phyloP scores from a whole-genome alignment of 1,140 invertebrate species.

The Plectrocnemia conspersa region DNA sequence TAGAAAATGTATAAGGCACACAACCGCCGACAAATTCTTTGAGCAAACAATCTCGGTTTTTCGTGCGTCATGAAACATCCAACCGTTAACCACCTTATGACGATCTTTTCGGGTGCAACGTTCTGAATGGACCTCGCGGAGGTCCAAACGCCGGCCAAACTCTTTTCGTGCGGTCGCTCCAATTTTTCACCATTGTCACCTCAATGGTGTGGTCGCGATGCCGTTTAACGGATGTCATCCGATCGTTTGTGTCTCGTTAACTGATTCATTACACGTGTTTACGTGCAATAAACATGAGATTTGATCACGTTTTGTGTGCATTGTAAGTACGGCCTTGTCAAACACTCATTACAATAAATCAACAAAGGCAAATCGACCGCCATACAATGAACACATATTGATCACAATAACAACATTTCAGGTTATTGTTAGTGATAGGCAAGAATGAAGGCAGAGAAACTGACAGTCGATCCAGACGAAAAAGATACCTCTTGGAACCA shows the following conservation, averaged over 20 bases:
- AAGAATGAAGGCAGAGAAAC: constrained; percentile 18
- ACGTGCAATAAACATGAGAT: constrained; percentile 14
- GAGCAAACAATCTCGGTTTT: constrained; percentile 8
- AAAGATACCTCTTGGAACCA: constrained; percentile 45
- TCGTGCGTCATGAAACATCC: constrained; percentile 12
- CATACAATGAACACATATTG: constrained; percentile 8
- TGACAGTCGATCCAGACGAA: constrained; percentile 22
- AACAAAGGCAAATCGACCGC: too few relatives aligned
- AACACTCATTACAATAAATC: too few relatives aligned
- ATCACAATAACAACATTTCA: too few relatives aligned
- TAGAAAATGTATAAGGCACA: constrained; percentile 6
- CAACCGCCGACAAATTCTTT: constrained; percentile 5
- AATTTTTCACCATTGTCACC: constrained; percentile 2
- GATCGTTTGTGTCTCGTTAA: constrained; percentile 4
- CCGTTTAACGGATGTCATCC: constrained; percentile 3
- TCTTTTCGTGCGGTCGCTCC: background rate
- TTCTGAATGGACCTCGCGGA: too few relatives aligned
- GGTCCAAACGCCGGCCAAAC: too few relatives aligned
- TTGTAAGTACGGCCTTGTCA: constrained; percentile 21
- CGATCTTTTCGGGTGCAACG: constrained; percentile 15
- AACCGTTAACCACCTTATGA: background rate
- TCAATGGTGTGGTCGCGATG: background rate
- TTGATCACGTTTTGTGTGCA: constrained; percentile 16
- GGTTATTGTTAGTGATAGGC: constrained; percentile 19
- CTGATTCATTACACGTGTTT: background rate